phyloP scores from a whole-genome alignment of 35 echinoderm and acorn worm genomes.

The Nesometra sesokonis region DNA sequence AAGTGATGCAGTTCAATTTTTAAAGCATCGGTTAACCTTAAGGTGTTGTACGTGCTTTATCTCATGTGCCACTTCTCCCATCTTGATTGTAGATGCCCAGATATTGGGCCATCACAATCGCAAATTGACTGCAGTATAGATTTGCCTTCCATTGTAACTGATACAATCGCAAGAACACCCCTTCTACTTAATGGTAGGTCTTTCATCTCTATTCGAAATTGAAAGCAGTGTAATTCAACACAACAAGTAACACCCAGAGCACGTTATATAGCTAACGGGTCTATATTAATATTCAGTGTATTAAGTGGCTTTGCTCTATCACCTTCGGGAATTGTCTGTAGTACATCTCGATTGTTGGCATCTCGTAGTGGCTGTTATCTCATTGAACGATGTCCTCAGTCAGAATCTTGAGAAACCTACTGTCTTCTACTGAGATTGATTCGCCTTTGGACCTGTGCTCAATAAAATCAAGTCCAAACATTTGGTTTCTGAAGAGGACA shows the following conservation, averaged over 20 bases:
- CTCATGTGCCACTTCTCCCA: background rate
- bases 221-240: slow-evolving; percentile 20
- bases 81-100: background rate
- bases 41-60: background rate
- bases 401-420: background rate
- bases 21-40: background rate
- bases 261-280: slow-evolving; percentile 1
- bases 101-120: slow-evolving; percentile 3
- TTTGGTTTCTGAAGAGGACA: background rate
- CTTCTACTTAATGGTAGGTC: slow-evolving; percentile 7
- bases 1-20: background rate
- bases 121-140: background rate
- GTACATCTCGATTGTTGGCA: slow-evolving; percentile 5
- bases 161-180: slow-evolving; percentile 15
- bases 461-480: slow-evolving; percentile 27
- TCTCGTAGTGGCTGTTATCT: slow-evolving; percentile 37
- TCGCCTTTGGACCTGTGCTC: background rate
- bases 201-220: slow-evolving; percentile 20
- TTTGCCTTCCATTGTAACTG: background rate
- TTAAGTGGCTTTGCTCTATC: background rate
- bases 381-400: background rate
- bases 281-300: background rate
- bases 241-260: slow-evolving; percentile 18
- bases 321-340: background rate
- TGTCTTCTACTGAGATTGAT: slow-evolving; percentile 10